Evolutionary conservation across 2,797 vertebrate species (phyloP).

Genomic region (Melanotaenia boesemani): DNA sequence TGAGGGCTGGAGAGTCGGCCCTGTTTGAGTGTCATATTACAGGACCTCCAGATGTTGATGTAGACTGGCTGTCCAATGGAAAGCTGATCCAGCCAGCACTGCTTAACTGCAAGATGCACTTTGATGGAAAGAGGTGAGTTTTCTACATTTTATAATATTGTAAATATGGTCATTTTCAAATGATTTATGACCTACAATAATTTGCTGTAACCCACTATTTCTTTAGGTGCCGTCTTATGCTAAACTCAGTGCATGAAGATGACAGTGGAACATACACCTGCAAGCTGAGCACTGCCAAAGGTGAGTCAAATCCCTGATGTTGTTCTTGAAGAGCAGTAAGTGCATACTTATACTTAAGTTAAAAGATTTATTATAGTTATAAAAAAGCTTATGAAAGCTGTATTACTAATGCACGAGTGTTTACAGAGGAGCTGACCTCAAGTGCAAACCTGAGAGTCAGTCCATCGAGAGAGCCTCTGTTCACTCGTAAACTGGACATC

Average conservation of each 20-base stretch:
- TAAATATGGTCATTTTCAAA: no score
- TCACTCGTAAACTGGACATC: constrained; percentile 91
- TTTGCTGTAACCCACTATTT: background rate
- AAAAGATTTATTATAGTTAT: background rate
- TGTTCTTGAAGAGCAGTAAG: no score
- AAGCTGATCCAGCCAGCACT: constrained; percentile 95
- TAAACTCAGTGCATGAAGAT: constrained; percentile 95
- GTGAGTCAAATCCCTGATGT: constrained; percentile 67
- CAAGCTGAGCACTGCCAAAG: constrained; percentile 96
- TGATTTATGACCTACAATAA: no score
- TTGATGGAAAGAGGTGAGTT: constrained; percentile 88
- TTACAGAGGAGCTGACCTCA: constrained; percentile 92
- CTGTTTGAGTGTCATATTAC: constrained; percentile 90
- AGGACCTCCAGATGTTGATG: constrained; percentile 89
- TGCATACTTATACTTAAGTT: no score
- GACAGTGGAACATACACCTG: constrained; percentile 94
- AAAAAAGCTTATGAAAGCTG: background rate
- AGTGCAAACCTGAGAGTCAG: constrained; percentile 88
- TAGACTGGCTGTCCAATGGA: constrained; percentile 94
- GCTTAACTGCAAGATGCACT: constrained; percentile 99
- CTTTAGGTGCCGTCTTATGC: constrained; percentile 87
- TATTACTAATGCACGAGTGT: background rate
- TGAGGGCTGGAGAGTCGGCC: constrained; percentile 91
- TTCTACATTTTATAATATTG: no score
- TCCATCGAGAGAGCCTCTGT: constrained; percentile 90